Conservation (phyloP, 2,888 invertebrate genomes). For the Dorcus hopei region DNA sequence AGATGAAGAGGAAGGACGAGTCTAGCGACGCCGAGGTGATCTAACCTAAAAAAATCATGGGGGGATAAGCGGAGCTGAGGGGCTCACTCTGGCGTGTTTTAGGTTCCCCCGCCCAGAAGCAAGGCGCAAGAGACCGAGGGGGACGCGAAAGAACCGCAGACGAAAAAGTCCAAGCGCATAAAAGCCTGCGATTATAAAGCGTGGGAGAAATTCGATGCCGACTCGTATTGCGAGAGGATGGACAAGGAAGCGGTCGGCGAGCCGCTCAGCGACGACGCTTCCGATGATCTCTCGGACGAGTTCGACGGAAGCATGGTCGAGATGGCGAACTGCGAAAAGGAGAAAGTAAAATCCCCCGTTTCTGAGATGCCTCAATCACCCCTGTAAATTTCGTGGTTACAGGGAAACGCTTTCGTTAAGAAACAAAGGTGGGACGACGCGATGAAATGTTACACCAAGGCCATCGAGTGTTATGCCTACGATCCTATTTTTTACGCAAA, state of each 20-base stretch:
- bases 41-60: not conserved
- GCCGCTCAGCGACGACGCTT: conserved; percentile 36
- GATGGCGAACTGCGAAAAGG: conserved; percentile 67
- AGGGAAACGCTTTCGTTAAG: conserved; percentile 82
- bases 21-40: conserved; percentile 9
- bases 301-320: conserved; percentile 56
- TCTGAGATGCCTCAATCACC: too few species aligned
- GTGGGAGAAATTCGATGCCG: conserved; percentile 79
- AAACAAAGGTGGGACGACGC: conserved; percentile 80
- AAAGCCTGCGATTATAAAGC: conserved; percentile 63
- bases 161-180: conserved; percentile 51
- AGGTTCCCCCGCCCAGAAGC: conserved; percentile 34
- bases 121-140: conserved; percentile 1
- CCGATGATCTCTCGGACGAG: conserved; percentile 51
- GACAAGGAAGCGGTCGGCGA: conserved; percentile 55
- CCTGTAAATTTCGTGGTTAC: conserved; percentile 34
- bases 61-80: conserved; percentile 31
- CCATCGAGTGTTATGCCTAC: conserved; percentile 76
- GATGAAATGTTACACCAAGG: conserved; percentile 79
- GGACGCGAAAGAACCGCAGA: conserved; percentile 12
- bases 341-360: conserved; percentile 51
- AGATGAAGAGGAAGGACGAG: conserved; percentile 69
- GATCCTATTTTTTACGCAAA: conserved; percentile 84
- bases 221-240: conserved; percentile 63
- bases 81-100: conserved; percentile 48